Percentiles rank a stretch among this genome's conserved stretches.
phyloP scores from a whole-genome alignment of 2,888 invertebrate species.

The Pristionchus maxplancki region DNA sequence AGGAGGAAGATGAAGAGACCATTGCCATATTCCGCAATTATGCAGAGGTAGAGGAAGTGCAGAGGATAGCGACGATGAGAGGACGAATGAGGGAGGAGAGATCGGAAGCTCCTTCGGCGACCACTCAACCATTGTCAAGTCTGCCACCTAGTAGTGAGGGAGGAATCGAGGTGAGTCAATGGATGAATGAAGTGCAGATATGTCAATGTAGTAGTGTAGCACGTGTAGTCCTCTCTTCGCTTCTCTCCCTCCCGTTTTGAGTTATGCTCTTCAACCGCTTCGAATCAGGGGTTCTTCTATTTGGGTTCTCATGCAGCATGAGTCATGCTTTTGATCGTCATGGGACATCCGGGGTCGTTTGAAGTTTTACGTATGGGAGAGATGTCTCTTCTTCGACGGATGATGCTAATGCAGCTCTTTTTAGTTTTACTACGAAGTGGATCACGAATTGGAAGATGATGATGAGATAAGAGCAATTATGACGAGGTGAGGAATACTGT shows the following conservation, averaged over 20 bases:
- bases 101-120: not conserved
- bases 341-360: not conserved
- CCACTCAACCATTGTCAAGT: slow-evolving; percentile 7
- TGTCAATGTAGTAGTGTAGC: slow-evolving; percentile 22
- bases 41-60: slow-evolving; percentile 34
- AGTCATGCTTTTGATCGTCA: not conserved
- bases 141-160: slow-evolving; percentile 35
- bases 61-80: slow-evolving; percentile 29
- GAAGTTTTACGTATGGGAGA: not conserved
- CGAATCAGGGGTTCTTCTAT: not conserved
- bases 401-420: not conserved
- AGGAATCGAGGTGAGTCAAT: slow-evolving; percentile 1
- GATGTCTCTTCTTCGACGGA: not conserved
- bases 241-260: not conserved
- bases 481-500: slow-evolving; percentile 21
- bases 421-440: slow-evolving; percentile 44
- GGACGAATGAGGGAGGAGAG: slow-evolving; percentile 12
- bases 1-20: slow-evolving; percentile 20
- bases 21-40: not conserved
- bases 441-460: slow-evolving; percentile 47
- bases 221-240: not conserved
- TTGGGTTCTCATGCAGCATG: too few species aligned
- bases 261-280: not conserved
- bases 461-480: slow-evolving; percentile 19
- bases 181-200: not conserved